A percentile compares a stretch with the other conserved stretches of the same genome.
These are phyloP conservation scores for Tigriopus californicus DNA, from an alignment of 2,888 invertebrate genomes.

Conservation along the genomic window DNA sequence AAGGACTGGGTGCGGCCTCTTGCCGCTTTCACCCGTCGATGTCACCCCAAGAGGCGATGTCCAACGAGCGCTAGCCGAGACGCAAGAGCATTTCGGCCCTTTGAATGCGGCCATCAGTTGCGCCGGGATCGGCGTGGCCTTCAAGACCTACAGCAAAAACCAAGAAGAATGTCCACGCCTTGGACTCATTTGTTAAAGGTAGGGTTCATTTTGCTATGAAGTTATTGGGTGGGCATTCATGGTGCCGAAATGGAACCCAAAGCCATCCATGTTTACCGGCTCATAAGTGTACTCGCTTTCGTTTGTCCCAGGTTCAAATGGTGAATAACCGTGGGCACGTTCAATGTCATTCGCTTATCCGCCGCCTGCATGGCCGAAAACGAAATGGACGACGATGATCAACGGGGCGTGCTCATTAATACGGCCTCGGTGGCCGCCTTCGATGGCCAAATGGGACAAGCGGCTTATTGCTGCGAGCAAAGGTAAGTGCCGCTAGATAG, in stretches of 20 bases:
- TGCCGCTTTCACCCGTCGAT: constrained; percentile 63
- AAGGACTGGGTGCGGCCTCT: constrained; percentile 46
- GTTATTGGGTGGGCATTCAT: too few species aligned
- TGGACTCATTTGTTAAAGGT: constrained; percentile 55
- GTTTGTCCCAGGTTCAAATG: constrained; percentile 27
- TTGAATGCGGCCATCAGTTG: constrained; percentile 79
- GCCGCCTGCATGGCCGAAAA: constrained; percentile 67
- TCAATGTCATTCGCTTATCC: constrained; percentile 72
- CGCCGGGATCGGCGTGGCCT: constrained; percentile 73
- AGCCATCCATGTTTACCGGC: too few species aligned
- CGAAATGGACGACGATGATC: constrained; percentile 53
- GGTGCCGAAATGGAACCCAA: too few species aligned
- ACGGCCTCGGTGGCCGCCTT: constrained; percentile 88
- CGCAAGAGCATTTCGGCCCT: constrained; percentile 59
- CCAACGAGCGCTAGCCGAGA: constrained; percentile 43
- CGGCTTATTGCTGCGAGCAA: constrained; percentile 81
- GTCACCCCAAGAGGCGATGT: constrained; percentile 65
- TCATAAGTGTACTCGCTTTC: too few species aligned
- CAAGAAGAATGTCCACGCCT: constrained; percentile 46
- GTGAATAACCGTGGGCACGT: constrained; percentile 78
- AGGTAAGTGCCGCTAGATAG: constrained; percentile 33
- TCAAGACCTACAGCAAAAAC: constrained; percentile 74
- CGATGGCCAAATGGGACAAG: constrained; percentile 92
- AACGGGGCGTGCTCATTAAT: constrained; percentile 83
- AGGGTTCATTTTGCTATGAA: too few species aligned